phyloP scores from a whole-genome alignment of 1,140 invertebrate species.

The Trachymyrmex cornetzi region DNA sequence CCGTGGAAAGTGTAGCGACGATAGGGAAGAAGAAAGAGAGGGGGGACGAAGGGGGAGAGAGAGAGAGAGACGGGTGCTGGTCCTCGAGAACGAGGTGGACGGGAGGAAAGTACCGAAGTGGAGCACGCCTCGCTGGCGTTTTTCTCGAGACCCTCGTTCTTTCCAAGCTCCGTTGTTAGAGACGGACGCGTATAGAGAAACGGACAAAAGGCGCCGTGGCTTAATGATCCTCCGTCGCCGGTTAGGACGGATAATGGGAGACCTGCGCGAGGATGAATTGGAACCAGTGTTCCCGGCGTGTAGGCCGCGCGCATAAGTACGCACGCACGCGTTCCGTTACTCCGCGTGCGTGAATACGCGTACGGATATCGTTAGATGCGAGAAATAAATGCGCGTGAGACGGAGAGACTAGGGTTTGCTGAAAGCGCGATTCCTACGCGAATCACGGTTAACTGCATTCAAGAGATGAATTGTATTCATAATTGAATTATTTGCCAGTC shows the following conservation, averaged over 20 bases:
- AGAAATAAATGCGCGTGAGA: constrained; percentile 27
- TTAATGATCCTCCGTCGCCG: constrained; percentile 76
- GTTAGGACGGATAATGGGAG: constrained; percentile 75
- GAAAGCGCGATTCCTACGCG: constrained; percentile 52
- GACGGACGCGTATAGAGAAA: constrained; percentile 16
- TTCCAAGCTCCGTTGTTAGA: constrained; percentile 39
- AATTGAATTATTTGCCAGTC: background rate
- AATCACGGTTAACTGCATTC: background rate
- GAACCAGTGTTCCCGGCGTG: constrained; percentile 68
- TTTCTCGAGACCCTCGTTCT: constrained; percentile 42
- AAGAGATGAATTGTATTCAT: constrained; percentile 24
- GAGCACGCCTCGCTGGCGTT: constrained; percentile 46
- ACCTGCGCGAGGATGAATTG: constrained; percentile 74
- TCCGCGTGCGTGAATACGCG: background rate
- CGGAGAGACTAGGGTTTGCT: background rate
- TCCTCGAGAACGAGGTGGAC: background rate
- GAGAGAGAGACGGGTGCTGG: too few species aligned
- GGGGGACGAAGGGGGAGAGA: background rate
- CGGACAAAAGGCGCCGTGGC: constrained; percentile 73
- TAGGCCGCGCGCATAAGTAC: constrained; percentile 42
- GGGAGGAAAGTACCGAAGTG: constrained; percentile 42
- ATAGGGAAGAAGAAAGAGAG: background rate
- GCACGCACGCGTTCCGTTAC: constrained; percentile 57
- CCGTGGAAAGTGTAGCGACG: constrained; percentile 39
- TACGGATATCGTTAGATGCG: constrained; percentile 51